A percentile compares a stretch with the other conserved stretches of the same genome.
These are phyloP conservation scores for Loris lydekkerianus DNA, from an alignment of 2,797 vertebrate species.

Conservation along the genomic window DNA sequence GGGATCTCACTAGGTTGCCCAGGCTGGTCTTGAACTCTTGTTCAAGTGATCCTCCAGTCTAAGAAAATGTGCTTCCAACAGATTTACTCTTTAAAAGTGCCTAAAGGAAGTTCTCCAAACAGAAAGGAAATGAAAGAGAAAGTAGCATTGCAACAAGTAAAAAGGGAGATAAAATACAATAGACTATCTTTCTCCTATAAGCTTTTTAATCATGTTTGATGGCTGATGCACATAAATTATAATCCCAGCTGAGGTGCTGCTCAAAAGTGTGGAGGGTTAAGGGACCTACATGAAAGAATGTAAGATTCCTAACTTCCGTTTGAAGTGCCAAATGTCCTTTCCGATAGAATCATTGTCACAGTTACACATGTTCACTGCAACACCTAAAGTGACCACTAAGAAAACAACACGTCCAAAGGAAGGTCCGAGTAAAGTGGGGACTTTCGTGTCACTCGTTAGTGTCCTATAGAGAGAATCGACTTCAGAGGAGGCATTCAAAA, in stretches of 20 bases:
- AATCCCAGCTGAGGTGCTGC: not conserved
- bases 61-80: not conserved
- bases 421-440: not conserved
- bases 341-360: not conserved
- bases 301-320: not conserved
- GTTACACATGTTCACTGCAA: not conserved
- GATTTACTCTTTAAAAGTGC: not conserved
- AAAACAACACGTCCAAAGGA: not conserved
- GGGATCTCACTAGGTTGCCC: too few species aligned
- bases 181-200: not conserved
- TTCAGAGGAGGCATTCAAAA: not conserved
- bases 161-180: not conserved
- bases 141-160: not conserved
- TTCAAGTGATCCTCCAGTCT: too few species aligned
- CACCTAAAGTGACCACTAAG: not conserved
- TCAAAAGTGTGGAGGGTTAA: not conserved
- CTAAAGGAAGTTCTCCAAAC: not conserved
- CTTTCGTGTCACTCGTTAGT: too few species aligned
- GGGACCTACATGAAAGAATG: not conserved
- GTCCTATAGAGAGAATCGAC: not conserved
- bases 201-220: not conserved
- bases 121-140: not conserved
- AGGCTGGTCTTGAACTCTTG: too few species aligned
- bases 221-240: not conserved
- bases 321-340: not conserved